Base-by-base conservation (phyloP, 2,888 invertebrate genomes). In the Tyria jacobaeae region DNA sequence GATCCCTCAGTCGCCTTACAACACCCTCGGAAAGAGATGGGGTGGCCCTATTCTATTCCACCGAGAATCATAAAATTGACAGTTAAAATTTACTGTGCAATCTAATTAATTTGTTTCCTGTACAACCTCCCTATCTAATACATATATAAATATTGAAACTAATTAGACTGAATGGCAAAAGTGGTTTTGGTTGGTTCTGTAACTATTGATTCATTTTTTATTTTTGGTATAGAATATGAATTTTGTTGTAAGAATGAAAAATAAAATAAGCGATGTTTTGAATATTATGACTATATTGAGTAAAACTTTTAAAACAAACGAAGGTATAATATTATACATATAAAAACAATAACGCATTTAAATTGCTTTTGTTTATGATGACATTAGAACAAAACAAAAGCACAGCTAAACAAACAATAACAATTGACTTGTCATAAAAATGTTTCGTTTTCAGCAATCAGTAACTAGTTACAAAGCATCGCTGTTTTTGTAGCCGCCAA, bases 401-500 rank as follows among this genome's bases (percentile, higher is more conserved):
- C n/a, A 15, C n/a, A 25, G 12, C 17, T 27, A 27, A 58, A 51
- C 25, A 15, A 12, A n/a, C 34, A 17, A 15, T 4, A n/a, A 25
- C 17, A 52, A 37, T 35, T 35, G 24, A 12, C 31, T 2, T 34
- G 27, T 27, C 27, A 39, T 50, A 57, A 57, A 41, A 41, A 41
- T 34, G 34, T 34, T 51, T 24, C 1, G n/a, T 21, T 31, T 31
- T 5, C 14, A 15, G n/a, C 15, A 57, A 50, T 51, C n/a, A 57
- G 24, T 31, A 57, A 39, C 6, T 27, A 24, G 5, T 15, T 60
- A 47, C 47, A 44, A n/a, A 24, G 17, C 34, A n/a, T 62, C 67
- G 68, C 60, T 52, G 37, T 0, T 48, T 69, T 44, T 54, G 65
- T 55, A 49, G 72, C 70, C 57, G 39, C 54, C 35, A 58, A 60